Evolutionary conservation across 2,113 vertebrate species (phyloP), one percentile per base, ranked within the genome.

Genomic region (Nettapus auritus): DNA sequence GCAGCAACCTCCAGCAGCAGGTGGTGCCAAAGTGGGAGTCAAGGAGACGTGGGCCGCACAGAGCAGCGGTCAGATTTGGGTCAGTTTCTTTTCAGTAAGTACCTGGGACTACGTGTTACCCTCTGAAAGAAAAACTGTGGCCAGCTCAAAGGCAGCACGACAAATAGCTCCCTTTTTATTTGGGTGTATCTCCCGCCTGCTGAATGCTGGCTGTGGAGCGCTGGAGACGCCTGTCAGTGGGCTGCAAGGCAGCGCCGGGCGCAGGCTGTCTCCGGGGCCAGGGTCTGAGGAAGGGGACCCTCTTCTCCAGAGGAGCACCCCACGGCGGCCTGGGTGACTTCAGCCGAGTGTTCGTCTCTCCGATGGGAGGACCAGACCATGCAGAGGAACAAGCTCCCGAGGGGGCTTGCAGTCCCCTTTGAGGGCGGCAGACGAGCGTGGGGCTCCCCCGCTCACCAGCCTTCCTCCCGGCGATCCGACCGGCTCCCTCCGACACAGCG

Each of bases 341-440:
- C 82, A 59, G 36, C n/a, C 2, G 7, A 46, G 25, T 4, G 60
- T 60, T 17, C 29, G 4, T 21, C n/a, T 14, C 16, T 63, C 46
- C 31, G 55, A 7, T 3, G 16, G 57, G 23, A 60, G 56, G 29
- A 34, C 7, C 64, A 15, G 38, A 19, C 64, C 42, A 28, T 40
- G 83, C 53, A 25, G 38, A 31, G 40, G 34, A 25, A 59, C 9
- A 50, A 15, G 20, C 26, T 63, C 15, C 36, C 42, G 31, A n/a
- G 18, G 29, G 40, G 31, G 20, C 9, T 20, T 16, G 18, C 66
- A 69, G 75, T 20, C 53, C 7, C 70, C 5, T 48, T 13, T 7
- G 50, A 44, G 66, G 78, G 36, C 0, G n/a, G n/a, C 4, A 13
- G 19, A 31, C 1, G 56, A 31, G 40, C 4, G n/a, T 0, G 1